Base-by-base conservation (phyloP, 2,113 vertebrate genomes). In the Crotalus viridis region DNA sequence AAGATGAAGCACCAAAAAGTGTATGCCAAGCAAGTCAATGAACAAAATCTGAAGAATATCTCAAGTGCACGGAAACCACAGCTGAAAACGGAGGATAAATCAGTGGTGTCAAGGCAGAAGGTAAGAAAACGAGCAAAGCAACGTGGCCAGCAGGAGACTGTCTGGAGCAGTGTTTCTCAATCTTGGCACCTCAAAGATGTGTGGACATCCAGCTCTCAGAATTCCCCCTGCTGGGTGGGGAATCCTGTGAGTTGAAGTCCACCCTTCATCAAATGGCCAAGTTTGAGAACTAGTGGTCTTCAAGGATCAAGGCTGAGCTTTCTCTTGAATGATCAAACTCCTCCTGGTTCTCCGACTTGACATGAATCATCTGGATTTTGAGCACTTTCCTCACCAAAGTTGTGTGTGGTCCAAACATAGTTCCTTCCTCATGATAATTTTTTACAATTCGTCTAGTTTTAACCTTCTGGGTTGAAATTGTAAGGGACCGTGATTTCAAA, bases 1-100 rank as follows among this genome's bases (percentile, higher is more conserved):
- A 99, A 98, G 96, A 95, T 99, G 88, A 97, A 95, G 94, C 97
- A 97, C 91, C 98, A 98, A 90, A 99, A 97, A 96, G 98, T 98
- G 96, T 99, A 99, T 92, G 98, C 98, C 96, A 97, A 97, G 93
- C 97, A 98, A 93, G 97, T 99, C 94, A 97, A 97, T 1, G 98
- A 99, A 24, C 96, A 98, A 69, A 99, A 99, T 96, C 98, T 97
- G 98, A 98, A 94, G 95, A 97, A 94, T 1, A 96, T 96, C 1
- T 95, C 96, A 85, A 96, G 94, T 1, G 93, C 94, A 48, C 95
- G 96, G 94, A 97, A 97, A 91, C 92, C 95, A 0, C 96, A 97
- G 91, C 93, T 94, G 51, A 98, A 97, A 52, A 90, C 94, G 1
- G 96, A 97, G 93, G 95, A 87, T 54, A 89, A 90, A 28, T 0